Evolutionary conservation across 2,797 vertebrate species (phyloP).

Genomic region (Darevskia mixta): DNA sequence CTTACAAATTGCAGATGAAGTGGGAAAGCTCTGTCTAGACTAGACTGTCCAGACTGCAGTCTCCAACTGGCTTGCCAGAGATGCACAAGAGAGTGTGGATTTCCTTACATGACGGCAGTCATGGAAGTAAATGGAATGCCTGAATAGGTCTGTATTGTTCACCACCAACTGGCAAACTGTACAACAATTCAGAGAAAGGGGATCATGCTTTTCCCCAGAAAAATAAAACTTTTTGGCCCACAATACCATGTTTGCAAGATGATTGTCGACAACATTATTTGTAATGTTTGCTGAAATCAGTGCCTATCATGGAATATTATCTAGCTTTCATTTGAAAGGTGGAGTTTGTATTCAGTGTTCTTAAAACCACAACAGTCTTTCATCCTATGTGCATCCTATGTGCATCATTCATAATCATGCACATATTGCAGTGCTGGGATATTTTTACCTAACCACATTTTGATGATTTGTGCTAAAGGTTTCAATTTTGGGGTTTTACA

Average conservation of each 20-base stretch:
- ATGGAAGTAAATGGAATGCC: no score
- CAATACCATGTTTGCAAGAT: not conserved
- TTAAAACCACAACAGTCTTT: fast-evolving
- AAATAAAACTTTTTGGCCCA: not conserved
- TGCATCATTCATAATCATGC: not conserved
- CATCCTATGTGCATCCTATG: no score
- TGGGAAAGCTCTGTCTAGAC: not conserved
- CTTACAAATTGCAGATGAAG: not conserved
- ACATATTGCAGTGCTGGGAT: not conserved
- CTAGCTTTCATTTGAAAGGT: not conserved
- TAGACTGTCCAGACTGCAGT: not conserved
- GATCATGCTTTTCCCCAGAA: not conserved
- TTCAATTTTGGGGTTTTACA: not conserved
- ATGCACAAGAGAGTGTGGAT: no score
- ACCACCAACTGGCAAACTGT: no score
- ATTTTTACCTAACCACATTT: not conserved
- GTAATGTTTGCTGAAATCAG: not conserved
- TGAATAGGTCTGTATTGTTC: no score
- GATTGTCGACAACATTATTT: not conserved
- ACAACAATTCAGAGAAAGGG: not conserved
- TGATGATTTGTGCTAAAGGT: not conserved
- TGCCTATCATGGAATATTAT: not conserved
- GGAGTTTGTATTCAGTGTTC: not conserved
- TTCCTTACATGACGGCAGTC: no score
- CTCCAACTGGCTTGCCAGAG: no score